Conservation (phyloP, 1,140 invertebrate species). For the Temnothorax nylanderi region DNA sequence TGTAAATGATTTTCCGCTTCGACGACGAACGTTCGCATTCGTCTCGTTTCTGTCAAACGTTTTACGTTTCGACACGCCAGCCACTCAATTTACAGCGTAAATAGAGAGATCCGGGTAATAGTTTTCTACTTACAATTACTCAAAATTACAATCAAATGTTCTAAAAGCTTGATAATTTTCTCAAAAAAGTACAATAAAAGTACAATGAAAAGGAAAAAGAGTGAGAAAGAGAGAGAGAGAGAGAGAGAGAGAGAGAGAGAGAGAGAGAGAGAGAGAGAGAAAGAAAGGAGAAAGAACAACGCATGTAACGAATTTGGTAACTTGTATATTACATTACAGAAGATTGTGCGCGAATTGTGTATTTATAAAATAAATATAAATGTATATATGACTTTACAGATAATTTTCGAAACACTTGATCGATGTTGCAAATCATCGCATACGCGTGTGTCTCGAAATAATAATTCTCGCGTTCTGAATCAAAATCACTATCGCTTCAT, state of each 20-base stretch:
- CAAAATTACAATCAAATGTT: constrained; percentile 1
- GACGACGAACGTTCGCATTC: not conserved
- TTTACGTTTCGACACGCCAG: not conserved
- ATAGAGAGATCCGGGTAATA: not conserved
- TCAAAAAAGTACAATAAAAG: constrained; percentile 1
- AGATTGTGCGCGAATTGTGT: not conserved
- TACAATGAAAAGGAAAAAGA: not conserved
- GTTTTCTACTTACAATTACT: not conserved
- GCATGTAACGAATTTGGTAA: constrained; percentile 16
- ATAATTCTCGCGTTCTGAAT: constrained; percentile 5
- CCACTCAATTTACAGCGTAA: constrained; percentile 7
- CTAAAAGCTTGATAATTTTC: not conserved
- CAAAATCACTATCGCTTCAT: constrained; percentile 37
- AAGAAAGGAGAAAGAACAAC: not conserved
- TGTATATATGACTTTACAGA: constrained; percentile 17
- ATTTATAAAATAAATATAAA: constrained; percentile 36
- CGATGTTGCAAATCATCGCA: not conserved
- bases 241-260: not conserved
- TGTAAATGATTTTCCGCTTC: not conserved
- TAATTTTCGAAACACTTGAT: constrained; percentile 7
- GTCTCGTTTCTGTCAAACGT: not conserved
- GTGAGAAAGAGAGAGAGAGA: not conserved
- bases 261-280: not conserved
- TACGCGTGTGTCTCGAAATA: not conserved
- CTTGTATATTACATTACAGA: constrained; percentile 19